phyloP scores from a whole-genome alignment of 2,888 invertebrate genomes.

The Norana najaformis region DNA sequence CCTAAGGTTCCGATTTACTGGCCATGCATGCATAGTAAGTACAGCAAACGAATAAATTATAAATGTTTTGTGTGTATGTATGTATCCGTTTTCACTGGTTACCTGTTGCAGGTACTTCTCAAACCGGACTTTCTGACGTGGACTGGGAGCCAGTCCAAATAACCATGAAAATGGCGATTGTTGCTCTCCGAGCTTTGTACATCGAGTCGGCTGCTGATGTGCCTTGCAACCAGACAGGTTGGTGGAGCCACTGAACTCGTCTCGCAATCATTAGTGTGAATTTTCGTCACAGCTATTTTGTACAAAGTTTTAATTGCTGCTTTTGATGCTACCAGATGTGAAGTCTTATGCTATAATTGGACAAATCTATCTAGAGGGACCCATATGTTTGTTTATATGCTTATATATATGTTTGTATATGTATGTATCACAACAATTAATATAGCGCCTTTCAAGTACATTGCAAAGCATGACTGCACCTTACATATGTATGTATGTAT shows the following conservation, averaged over 20 bases:
- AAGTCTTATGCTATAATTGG: not conserved
- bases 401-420: too few relatives aligned
- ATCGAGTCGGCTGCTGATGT: not conserved
- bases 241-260: not conserved
- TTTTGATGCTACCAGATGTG: not conserved
- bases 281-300: not conserved
- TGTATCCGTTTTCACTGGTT: too few relatives aligned
- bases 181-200: not conserved
- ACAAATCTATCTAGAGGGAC: not conserved
- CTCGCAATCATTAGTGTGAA: not conserved
- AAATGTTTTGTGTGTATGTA: too few relatives aligned
- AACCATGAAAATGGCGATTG: conserved; percentile 24
- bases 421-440: too few relatives aligned
- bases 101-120: not conserved
- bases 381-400: too few relatives aligned
- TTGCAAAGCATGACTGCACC: too few relatives aligned
- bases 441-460: too few relatives aligned
- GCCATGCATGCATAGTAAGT: too few relatives aligned
- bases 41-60: too few relatives aligned
- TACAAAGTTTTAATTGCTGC: not conserved
- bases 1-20: too few relatives aligned
- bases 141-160: not conserved
- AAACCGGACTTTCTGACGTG: not conserved
- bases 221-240: conserved; percentile 21
- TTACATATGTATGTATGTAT: too few relatives aligned